Evolutionary conservation across 2,888 invertebrate genomes (phyloP).

Genomic region (Ennomos quercinarius): DNA sequence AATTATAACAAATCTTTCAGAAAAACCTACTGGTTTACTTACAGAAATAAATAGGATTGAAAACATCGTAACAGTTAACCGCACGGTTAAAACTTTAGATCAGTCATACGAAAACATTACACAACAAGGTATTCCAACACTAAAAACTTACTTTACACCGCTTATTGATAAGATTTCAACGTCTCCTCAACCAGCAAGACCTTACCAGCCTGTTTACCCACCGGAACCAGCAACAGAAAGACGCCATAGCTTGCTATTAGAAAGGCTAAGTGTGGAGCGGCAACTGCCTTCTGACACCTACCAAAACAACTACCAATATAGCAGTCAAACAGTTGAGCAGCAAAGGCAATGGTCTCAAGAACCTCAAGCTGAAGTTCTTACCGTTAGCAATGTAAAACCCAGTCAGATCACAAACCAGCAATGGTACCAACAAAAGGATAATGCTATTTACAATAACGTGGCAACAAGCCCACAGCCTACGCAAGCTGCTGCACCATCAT

Average conservation of each 20-base stretch:
- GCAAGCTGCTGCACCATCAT: conserved; percentile 30
- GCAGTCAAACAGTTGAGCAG: conserved; percentile 64
- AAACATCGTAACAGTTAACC: conserved; percentile 77
- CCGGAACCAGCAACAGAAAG: conserved; percentile 68
- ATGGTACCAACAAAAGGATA: conserved; percentile 77
- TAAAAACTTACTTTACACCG: conserved; percentile 73
- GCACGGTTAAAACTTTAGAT: conserved; percentile 76
- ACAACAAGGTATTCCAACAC: conserved; percentile 67
- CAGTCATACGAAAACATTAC: conserved; percentile 69
- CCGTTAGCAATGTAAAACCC: conserved; percentile 77
- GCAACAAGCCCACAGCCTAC: conserved; percentile 50
- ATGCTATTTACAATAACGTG: conserved; percentile 62
- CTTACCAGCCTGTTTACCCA: conserved; percentile 67
- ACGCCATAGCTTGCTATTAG: conserved; percentile 74
- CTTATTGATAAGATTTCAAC: conserved; percentile 63
- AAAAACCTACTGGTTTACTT: conserved; percentile 60
- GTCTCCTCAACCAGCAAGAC: conserved; percentile 63
- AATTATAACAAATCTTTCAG: conserved; percentile 67
- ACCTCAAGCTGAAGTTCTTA: conserved; percentile 76
- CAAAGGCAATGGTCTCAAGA: conserved; percentile 69
- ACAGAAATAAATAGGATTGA: conserved; percentile 77
- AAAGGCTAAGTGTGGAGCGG: conserved; percentile 75
- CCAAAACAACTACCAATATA: conserved; percentile 63
- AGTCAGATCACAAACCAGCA: conserved; percentile 76
- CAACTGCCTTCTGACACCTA: conserved; percentile 73